Conservation (phyloP, 2,797 vertebrate species). For the Oreonectes daqikongensis region DNA sequence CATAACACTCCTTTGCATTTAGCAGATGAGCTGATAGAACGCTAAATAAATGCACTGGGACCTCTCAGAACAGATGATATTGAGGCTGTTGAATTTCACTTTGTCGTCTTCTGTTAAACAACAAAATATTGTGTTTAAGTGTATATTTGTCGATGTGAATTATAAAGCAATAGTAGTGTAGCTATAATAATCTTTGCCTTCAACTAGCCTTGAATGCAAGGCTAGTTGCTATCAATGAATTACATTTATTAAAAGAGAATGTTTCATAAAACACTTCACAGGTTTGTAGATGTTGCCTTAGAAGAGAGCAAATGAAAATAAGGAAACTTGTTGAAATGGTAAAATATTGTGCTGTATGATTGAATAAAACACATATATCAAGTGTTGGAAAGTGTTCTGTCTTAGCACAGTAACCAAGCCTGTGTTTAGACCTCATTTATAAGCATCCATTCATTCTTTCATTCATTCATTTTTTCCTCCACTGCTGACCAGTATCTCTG, state of each 20-base stretch:
- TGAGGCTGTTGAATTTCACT: no score
- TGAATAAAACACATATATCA: neutral
- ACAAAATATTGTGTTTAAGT: no score
- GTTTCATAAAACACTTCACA: no score
- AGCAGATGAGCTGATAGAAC: neutral
- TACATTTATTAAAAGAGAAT: no score
- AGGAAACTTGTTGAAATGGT: neutral
- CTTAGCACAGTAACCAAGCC: no score
- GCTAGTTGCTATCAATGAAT: slow-evolving; percentile 1
- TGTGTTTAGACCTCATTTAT: neutral
- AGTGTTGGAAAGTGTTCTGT: no score
- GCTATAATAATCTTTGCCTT: neutral
- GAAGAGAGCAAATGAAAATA: no score
- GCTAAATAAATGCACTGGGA: slow-evolving; percentile 4
- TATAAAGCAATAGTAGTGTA: neutral
- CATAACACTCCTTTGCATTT: slow-evolving; percentile 22
- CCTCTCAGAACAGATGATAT: neutral
- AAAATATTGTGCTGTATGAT: neutral
- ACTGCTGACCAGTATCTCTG: neutral
- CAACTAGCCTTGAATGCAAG: neutral
- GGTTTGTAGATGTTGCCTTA: no score
- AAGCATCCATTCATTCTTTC: neutral
- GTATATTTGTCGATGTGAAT: neutral
- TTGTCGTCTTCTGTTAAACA: no score
- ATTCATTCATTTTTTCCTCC: slow-evolving; percentile 17